Evolutionary conservation across 2,797 vertebrate genomes (phyloP).

Genomic region (Antrozous pallidus): DNA sequence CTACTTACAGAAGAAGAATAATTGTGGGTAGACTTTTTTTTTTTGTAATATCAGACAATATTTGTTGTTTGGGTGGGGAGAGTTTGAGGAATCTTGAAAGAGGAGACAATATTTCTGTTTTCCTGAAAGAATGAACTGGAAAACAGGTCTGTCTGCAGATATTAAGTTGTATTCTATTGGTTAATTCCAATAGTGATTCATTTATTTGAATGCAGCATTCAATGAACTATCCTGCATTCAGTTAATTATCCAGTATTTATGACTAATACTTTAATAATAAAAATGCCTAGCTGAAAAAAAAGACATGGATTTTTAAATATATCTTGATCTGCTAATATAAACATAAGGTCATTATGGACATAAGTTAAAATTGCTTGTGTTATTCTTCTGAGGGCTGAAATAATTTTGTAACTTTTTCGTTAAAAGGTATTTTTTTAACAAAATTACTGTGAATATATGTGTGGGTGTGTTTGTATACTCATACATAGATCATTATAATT

Average conservation of each 20-base stretch:
- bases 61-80: neutral
- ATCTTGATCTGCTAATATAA: neutral
- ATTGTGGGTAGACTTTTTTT: neutral
- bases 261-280: neutral
- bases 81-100: neutral
- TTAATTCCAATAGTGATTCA: neutral
- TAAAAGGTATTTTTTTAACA: neutral
- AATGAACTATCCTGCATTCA: neutral
- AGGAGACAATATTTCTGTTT: neutral
- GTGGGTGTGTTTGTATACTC: neutral
- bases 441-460: neutral
- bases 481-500: neutral
- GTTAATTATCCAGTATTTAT: neutral
- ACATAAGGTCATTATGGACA: neutral
- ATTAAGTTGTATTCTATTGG: neutral
- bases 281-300: neutral
- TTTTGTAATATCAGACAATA: neutral
- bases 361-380: slow-evolving; percentile 18
- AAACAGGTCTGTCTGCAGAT: neutral
- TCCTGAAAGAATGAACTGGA: slow-evolving; percentile 4
- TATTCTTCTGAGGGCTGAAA: neutral
- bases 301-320: neutral
- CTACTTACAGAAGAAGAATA: neutral
- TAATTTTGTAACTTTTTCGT: slow-evolving; percentile 4
- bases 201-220: neutral